Base-by-base conservation (phyloP, 2,113 vertebrate genomes). In the Irena cyanogastra region DNA sequence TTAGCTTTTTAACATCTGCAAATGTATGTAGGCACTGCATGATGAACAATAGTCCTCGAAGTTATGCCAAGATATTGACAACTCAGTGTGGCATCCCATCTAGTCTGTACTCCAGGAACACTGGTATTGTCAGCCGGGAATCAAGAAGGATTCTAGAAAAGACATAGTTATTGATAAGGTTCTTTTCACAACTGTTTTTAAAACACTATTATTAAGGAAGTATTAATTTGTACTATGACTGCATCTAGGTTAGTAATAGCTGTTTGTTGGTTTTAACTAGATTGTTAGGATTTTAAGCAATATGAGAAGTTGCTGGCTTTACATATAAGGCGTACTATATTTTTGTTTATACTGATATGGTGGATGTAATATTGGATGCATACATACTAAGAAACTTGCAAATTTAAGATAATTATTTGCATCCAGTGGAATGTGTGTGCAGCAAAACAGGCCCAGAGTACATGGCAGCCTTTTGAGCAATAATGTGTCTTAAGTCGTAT, bases 91-190 rank as follows among this genome's bases (percentile, higher is more conserved):
- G 6, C 11, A 79, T 37, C 39, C 28, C 42, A 71, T 10, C 16
- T 31, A 7, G 11, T 69, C 30, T 35, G 0, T 47, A 21, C 9
- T 82, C 24, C 8, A 63, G 26, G 9, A 75, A 18, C 13, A 74
- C 21, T 49, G 19, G 3, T 31, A 39, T 8, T 44, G n/a, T 45
- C n/a, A 87, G 13, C 11, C 47, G 23, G 63, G 19, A 82, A 71
- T 52, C 20, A 26, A 66, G 21, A 70, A 4, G 3, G 9, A 49
- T 37, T 78, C 90, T 53, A 45, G 28, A 71, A 90, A 82, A 56
- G 4, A 6, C 1, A 1, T 10, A 64, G 7, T 5, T 18, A 44
- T 23, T 42, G 4, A 2, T 21, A 64, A 45, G 13, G 19, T 23
- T 41, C 41, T 15, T 71, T 81, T 56, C 31, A 49, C 7, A 47